Base-by-base conservation (phyloP, 2,113 vertebrate species). In the Puntigrus tetrazona region DNA sequence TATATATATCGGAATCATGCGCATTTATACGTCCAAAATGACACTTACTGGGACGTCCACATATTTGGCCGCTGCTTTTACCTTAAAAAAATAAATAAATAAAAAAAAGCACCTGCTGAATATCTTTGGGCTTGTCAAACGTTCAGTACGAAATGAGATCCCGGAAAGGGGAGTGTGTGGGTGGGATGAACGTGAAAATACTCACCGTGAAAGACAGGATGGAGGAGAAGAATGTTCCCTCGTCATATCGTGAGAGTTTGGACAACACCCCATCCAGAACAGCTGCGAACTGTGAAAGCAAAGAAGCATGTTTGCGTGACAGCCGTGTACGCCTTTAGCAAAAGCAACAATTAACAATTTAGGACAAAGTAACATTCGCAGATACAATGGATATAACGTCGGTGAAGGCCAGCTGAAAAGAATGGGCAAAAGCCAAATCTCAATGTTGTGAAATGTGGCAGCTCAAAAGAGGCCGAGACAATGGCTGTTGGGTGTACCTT, bases 121-220 rank as follows among this genome's bases (percentile, higher is more conserved):
- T 13, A 67, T 80, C 18, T 67, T n/a, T 34, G 27, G 27, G 25
- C 16, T 34, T 45, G 14, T 9, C 16, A 7, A 41, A 38, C 1
- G 5, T 22, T 27, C 57, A 22, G 61, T 31, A 5, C 25, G 31
- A 55, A 82, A 70, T 18, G 29, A 70, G 65, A 82, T 38, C 11
- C 63, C 20, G 22, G 38, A 81, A 34, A 67, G n/a, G 78, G 78
- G n/a, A n/a, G 75, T 38, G 74, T 34, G 22, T 34, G 52, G 34
- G 55, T 18, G 50, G n/a, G 79, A 69, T 25, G 18, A 70, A 34
- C 2, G 20, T 36, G 4, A 57, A 75, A 86, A 91, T 89, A 96
- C 97, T 98, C 92, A 99, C 98, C 88, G 98, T 99, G 94, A 99
- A 98, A 59, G 97, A 98, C 88, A 99, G 95, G 86, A 99, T 94